These are phyloP conservation scores for Matsumyia berberina DNA, from an alignment of 2,888 invertebrate genomes.

Conservation along the genomic window DNA sequence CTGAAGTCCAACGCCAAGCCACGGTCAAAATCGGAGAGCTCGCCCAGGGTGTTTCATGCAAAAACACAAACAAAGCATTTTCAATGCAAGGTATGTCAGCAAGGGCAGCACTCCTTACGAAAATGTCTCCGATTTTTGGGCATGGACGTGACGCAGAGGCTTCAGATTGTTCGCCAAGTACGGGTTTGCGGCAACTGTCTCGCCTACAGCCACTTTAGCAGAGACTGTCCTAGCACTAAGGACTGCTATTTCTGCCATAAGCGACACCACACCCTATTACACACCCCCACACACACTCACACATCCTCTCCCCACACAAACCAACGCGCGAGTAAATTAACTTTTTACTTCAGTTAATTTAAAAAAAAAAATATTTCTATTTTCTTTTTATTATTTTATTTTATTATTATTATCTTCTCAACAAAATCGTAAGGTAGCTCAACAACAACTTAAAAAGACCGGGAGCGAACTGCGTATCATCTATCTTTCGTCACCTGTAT, in stretches of 20 bases:
- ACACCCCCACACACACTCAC: not conserved
- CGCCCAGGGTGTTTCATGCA: not conserved
- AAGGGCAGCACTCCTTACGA: not conserved
- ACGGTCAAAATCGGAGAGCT: not conserved
- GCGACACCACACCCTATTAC: not conserved
- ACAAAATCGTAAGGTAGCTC: no score
- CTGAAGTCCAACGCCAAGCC: not conserved
- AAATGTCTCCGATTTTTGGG: not conserved
- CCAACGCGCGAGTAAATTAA: no score
- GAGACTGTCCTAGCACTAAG: not conserved
- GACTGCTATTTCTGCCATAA: not conserved
- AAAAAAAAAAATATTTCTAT: no score
- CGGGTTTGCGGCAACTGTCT: not conserved
- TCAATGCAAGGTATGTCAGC: not conserved
- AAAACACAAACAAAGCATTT: not conserved
- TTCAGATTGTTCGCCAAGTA: not conserved
- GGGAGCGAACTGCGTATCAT: no score
- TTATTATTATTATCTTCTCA: no score
- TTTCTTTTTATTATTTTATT: no score
- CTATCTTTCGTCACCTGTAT: no score
- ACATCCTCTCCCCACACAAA: no score
- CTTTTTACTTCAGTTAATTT: no score
- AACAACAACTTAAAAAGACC: no score
- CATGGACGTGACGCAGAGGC: constrained; percentile 13
- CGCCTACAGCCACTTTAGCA: not conserved